phyloP scores from a whole-genome alignment of 2,888 invertebrate genomes.

The Meteorus cinctellus region DNA sequence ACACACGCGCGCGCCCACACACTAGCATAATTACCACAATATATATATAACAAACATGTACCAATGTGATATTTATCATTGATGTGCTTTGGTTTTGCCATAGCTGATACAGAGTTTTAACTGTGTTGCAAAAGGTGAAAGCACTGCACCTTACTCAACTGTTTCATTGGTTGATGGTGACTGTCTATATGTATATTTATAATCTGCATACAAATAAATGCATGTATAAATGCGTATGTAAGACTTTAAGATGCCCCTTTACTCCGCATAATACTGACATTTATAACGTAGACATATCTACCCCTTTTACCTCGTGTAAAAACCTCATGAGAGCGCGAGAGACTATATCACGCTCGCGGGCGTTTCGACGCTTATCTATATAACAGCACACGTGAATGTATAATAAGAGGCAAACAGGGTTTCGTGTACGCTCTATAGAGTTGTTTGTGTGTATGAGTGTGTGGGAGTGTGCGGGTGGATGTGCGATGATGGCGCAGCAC shows the following conservation, averaged over 20 bases:
- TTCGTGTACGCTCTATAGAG: conserved; percentile 36
- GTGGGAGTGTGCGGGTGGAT: neutral
- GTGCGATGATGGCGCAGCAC: conserved; percentile 1
- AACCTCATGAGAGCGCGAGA: conserved; percentile 61
- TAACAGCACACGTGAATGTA: conserved; percentile 65
- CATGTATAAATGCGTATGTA: neutral
- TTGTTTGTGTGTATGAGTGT: conserved; percentile 34
- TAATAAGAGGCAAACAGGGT: conserved; percentile 67
- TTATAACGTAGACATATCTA: conserved; percentile 72
- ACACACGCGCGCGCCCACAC: no score
- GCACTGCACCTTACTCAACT: conserved; percentile 39
- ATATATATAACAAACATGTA: neutral
- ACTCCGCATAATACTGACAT: conserved; percentile 71
- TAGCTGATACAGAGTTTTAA: neutral
- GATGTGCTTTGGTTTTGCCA: neutral
- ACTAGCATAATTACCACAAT: neutral
- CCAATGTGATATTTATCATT: neutral
- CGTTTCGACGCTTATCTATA: conserved; percentile 50
- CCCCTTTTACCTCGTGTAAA: conserved; percentile 67
- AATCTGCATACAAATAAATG: neutral
- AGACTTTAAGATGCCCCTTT: conserved; percentile 35
- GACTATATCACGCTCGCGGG: conserved; percentile 45
- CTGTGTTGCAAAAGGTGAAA: conserved; percentile 60
- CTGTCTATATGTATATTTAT: neutral
- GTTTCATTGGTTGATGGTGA: conserved; percentile 6